phyloP scores from a whole-genome alignment of 1,140 invertebrate species.

The Drosophila elegans region DNA sequence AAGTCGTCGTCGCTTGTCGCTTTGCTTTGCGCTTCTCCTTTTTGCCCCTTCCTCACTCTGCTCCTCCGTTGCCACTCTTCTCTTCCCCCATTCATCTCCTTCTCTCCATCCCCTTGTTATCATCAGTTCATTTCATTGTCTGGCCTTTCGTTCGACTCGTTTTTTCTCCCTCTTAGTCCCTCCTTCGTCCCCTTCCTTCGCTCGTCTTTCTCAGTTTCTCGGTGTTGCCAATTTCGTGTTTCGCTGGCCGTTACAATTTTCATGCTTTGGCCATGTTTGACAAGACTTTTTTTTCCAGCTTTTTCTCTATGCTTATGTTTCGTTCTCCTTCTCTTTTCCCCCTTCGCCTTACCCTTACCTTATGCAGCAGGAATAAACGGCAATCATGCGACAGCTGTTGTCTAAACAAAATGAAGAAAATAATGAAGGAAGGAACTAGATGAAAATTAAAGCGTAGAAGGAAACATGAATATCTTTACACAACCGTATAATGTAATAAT shows the following conservation, averaged over 20 bases:
- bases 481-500: too few relatives aligned
- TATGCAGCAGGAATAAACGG: constrained; percentile 10
- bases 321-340: constrained; percentile 11
- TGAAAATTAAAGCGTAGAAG: background rate
- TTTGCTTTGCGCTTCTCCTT: constrained; percentile 32
- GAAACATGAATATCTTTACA: constrained; percentile 1
- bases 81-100: constrained; percentile 1
- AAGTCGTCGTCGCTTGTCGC: constrained; percentile 61
- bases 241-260: constrained; percentile 63
- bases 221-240: constrained; percentile 60
- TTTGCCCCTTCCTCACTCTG: constrained; percentile 35
- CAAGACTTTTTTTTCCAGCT: constrained; percentile 37
- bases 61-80: constrained; percentile 12
- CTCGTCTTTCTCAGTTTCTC: constrained; percentile 7
- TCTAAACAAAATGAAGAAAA: background rate
- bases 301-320: constrained; percentile 21
- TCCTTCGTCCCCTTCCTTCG: constrained; percentile 7
- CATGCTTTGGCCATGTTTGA: constrained; percentile 56
- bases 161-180: constrained; percentile 4
- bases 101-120: constrained; percentile 47
- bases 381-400: constrained; percentile 32
- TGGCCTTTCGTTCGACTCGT: constrained; percentile 40
- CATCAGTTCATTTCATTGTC: constrained; percentile 49
- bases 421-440: background rate
- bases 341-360: constrained; percentile 35